Base-by-base conservation (phyloP, 2,888 invertebrate genomes). In the Dynastes grantii region DNA sequence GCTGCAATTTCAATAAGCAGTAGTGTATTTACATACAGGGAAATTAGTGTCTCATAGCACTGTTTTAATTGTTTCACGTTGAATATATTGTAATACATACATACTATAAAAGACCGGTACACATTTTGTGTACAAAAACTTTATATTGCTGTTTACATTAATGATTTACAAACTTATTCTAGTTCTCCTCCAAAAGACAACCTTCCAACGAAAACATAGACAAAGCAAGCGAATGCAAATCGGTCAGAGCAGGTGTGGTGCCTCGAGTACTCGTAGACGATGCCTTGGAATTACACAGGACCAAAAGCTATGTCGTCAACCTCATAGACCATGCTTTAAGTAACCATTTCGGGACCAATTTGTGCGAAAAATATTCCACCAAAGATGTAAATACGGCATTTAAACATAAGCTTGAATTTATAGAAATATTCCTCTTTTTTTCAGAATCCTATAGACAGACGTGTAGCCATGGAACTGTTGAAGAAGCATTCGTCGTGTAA, bases 281-380 rank as follows among this genome's bases (percentile, higher is more conserved):
- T 49, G 89, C 89, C 6, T 78, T 89, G 77, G 89, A 90, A 81
- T 81, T 90, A 53, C 89, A 89, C 55, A 84, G 87, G 37, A 89
- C 88, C 1, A 90, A 90, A 80, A 90, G 88, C 80, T 89, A 89
- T 78, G 89, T 90, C 61, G 87, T 90, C 2, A 87, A 88, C 83
- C 84, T 90, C 67, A 90, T 90, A 77, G 90, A 90, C 78, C 85
- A 88, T 64, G 90, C 89, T 2, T 83, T 90, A 5, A 90, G 89
- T 80, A 88, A 86, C 58, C 89, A 90, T 79, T 83, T 89, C 65
- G 88, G 89, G n/a, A 89, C 88, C 3, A 81, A 77, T 55, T 40
- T 79, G 5, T 81, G 79, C n/a, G 81, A 82, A 58, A 80, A 80
- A 32, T 80, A 79, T 63, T 68, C 80, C 5, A 77, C 78, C 1